Evolutionary conservation across 1,140 invertebrate species (phyloP).

Genomic region (Acromyrmex charruanus): DNA sequence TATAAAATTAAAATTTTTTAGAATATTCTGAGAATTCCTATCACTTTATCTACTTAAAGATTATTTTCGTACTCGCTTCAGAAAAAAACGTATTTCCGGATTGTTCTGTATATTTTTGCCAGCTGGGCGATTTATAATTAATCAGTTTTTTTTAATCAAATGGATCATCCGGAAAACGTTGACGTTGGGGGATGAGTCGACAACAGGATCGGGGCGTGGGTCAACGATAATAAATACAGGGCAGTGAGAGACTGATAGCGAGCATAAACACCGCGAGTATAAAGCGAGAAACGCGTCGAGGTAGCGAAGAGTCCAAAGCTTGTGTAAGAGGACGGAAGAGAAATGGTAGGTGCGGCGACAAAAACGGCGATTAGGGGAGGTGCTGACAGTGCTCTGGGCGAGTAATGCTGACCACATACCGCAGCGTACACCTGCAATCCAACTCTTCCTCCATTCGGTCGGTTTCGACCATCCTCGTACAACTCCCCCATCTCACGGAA

Average conservation of each 20-base stretch:
- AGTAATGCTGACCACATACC: conserved; percentile 77
- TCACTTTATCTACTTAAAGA: too few relatives aligned
- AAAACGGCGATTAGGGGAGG: conserved; percentile 79
- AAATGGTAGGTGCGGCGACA: conserved; percentile 72
- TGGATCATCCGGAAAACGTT: background rate
- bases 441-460: conserved; percentile 32
- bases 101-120: background rate
- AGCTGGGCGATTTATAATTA: background rate
- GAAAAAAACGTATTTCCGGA: background rate
- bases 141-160: background rate
- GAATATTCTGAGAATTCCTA: too few relatives aligned
- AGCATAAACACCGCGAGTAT: conserved; percentile 62
- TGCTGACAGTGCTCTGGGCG: conserved; percentile 76
- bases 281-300: conserved; percentile 12
- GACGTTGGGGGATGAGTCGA: too few relatives aligned
- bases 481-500: background rate
- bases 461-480: conserved; percentile 32
- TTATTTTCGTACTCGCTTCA: background rate
- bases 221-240: conserved; percentile 11
- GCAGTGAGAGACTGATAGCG: background rate
- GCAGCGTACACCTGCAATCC: conserved; percentile 73
- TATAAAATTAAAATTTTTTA: too few relatives aligned
- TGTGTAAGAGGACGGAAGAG: conserved; percentile 66
- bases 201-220: background rate
- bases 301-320: conserved; percentile 49